Evolutionary conservation across 2,797 vertebrate species (phyloP).

Genomic region (Sphenodon punctatus): DNA sequence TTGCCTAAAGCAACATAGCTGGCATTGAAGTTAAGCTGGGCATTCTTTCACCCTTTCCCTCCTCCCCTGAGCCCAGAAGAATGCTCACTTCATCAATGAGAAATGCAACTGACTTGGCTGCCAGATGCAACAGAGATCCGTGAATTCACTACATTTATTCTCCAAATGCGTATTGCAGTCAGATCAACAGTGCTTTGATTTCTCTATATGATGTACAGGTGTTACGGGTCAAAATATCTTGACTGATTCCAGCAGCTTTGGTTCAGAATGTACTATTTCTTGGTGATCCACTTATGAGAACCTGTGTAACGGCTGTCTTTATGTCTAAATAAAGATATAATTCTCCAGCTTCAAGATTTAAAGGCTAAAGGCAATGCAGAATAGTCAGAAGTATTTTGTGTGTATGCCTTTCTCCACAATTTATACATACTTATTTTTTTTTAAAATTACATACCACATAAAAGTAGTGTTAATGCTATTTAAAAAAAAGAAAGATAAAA

Average conservation of each 20-base stretch:
- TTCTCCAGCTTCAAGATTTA: conserved; percentile 41
- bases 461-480: conserved; percentile 71
- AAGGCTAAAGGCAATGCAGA: conserved; percentile 48
- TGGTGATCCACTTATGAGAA: conserved; percentile 29
- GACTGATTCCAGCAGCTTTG: background rate
- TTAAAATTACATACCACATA: conserved; percentile 46
- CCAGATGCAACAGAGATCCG: conserved; percentile 27
- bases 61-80: conserved; percentile 17
- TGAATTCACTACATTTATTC: conserved; percentile 25
- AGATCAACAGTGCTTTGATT: conserved; percentile 4
- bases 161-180: conserved; percentile 40
- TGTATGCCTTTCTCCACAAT: conserved; percentile 58
- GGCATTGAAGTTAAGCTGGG: conserved; percentile 42
- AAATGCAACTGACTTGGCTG: conserved; percentile 23
- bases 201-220: background rate
- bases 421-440: conserved; percentile 57
- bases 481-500: conserved; percentile 68
- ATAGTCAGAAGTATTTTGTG: conserved; percentile 22
- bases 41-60: conserved; percentile 37
- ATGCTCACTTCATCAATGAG: conserved; percentile 49
- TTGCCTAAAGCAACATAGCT: background rate
- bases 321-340: conserved; percentile 21
- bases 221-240: conserved; percentile 26
- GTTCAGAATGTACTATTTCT: conserved; percentile 23
- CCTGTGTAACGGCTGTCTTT: conserved; percentile 17